Base-by-base conservation (phyloP, 2,113 vertebrate species). In the Myotis lucifugus region DNA sequence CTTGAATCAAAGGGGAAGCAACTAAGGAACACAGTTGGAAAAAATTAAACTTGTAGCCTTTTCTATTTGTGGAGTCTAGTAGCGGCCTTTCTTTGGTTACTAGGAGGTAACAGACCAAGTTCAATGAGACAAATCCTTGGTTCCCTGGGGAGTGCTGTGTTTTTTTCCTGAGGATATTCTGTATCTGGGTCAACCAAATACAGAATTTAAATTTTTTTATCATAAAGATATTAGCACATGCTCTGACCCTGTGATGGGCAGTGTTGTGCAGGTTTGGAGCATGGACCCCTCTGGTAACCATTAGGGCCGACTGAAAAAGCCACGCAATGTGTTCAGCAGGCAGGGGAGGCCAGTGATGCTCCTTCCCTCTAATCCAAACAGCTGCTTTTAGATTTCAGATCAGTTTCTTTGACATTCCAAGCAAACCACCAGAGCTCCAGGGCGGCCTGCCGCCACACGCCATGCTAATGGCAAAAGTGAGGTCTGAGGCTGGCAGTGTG, bases 121-220 rank as follows among this genome's bases (percentile, higher is more conserved):
- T 86, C 42, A 81, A 2, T 56, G 32, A 91, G 8, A 67, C 48
- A 54, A 88, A 82, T 4, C 2, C 34, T 48, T 12, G 8, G 6
- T 61, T 82, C 13, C 19, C 37, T 61, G 52, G 21, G 6, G 18
- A 64, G 18, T 69, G 8, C 19, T 59, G 9, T 21, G 50, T 84
- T 59, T 94, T 46, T 12, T 73, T 25, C 70, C 32, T 74, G 32
- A 82, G 66, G 32, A 56, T 77, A 54, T 34, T 92, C 52, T 92
- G 17, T 73, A 48, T n/a, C 11, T 37, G 3, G 19, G 10, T 59
- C 15, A 84, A 40, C 9, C 27, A 82, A 81, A 73, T 72, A 83
- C 17, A 64, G 32, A 78, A 73, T 40, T 46, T 59, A 59, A n/a
- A 13, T 85, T 25, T 81, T 92, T 92, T 94, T 76, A 25, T 8